These are phyloP conservation scores for Zeugodacus cucurbitae DNA, from an alignment of 1,140 invertebrate species.

Conservation along the genomic window DNA sequence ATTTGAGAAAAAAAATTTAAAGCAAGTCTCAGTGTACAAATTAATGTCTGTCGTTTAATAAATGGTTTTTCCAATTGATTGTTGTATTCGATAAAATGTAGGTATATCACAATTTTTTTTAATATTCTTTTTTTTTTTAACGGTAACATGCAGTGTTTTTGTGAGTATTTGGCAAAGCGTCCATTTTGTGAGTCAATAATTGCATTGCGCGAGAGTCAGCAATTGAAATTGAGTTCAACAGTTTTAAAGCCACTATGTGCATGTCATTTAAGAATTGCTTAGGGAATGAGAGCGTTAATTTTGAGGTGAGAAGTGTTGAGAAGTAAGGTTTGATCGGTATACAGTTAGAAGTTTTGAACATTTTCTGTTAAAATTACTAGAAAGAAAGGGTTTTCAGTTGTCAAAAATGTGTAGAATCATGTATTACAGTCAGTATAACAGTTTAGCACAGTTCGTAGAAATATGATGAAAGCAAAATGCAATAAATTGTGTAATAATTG, in stretches of 20 bases:
- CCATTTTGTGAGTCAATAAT: too few species aligned
- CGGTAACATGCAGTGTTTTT: not conserved
- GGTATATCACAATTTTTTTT: not conserved
- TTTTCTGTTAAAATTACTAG: too few species aligned
- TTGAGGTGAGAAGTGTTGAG: too few species aligned
- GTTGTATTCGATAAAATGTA: not conserved
- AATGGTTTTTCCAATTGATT: not conserved
- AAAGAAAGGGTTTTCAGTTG: not conserved
- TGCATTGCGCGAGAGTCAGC: not conserved
- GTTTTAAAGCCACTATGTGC: not conserved
- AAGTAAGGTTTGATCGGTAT: too few species aligned
- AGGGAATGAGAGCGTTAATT: not conserved
- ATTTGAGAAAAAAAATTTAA: not conserved
- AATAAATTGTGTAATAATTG: too few species aligned
- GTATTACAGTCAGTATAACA: not conserved
- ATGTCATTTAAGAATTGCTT: not conserved
- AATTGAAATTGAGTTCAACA: not conserved
- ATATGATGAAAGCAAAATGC: too few species aligned
- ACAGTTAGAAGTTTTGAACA: too few species aligned
- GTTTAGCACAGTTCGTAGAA: not conserved
- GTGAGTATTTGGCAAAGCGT: not conserved
- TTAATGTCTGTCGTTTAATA: not conserved
- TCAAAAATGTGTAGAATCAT: not conserved
- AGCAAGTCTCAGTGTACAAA: not conserved
- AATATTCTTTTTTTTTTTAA: not conserved